Conservation (phyloP, 2,888 invertebrate species). For the Penaeus monodon region DNA sequence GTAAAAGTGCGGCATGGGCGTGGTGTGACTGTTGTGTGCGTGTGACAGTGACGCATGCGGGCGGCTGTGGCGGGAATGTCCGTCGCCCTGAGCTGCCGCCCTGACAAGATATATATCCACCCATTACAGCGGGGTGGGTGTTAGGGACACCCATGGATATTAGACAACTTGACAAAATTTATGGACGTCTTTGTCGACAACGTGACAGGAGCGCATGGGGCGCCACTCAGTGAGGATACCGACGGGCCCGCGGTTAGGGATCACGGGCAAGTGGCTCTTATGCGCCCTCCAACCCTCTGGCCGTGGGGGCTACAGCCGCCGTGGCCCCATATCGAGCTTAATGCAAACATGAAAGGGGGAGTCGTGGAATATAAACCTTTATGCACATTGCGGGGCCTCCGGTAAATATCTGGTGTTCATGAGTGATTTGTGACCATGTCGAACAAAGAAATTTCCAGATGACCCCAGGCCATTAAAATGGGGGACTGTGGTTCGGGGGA, state of each 20-base stretch:
- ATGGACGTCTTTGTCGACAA: conserved; percentile 65
- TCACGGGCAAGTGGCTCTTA: conserved; percentile 46
- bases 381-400: conserved; percentile 59
- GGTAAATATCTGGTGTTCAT: conserved; percentile 62
- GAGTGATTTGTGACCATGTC: conserved; percentile 65
- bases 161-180: conserved; percentile 65
- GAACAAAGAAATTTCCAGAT: conserved; percentile 65
- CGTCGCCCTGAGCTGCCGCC: conserved; percentile 62
- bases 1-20: conserved; percentile 21
- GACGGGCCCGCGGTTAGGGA: conserved; percentile 40
- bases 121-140: conserved; percentile 65
- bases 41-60: conserved; percentile 64
- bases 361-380: conserved; percentile 36
- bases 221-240: conserved; percentile 57
- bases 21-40: conserved; percentile 56
- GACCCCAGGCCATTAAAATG: conserved; percentile 64
- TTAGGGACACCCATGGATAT: conserved; percentile 65
- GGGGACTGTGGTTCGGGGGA: conserved; percentile 44
- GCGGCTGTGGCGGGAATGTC: conserved; percentile 58
- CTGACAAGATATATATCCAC: conserved; percentile 64
- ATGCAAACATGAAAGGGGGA: conserved; percentile 33
- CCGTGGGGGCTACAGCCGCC: conserved; percentile 32
- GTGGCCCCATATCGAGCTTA: conserved; percentile 46
- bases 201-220: conserved; percentile 60
- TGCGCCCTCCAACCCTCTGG: conserved; percentile 46